phyloP scores from a whole-genome alignment of 2,797 vertebrate species.

The Masticophis lateralis region DNA sequence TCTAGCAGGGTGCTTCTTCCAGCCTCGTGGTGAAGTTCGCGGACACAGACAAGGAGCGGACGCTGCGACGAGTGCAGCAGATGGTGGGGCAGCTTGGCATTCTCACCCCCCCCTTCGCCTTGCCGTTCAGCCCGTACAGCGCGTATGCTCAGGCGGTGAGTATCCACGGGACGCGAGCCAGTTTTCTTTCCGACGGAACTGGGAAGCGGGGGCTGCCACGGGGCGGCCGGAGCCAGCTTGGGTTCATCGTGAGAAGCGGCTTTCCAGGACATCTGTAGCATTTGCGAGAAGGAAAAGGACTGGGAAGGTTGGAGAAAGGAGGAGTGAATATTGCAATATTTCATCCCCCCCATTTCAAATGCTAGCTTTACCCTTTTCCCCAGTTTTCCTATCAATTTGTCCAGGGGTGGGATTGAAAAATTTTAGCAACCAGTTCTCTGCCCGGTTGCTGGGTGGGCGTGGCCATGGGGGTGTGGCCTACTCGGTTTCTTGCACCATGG shows the following conservation, averaged over 20 bases:
- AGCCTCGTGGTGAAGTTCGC: constrained; percentile 99
- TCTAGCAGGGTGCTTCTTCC: constrained; percentile 90
- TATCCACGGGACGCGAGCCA: constrained; percentile 35
- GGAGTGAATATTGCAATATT: neutral
- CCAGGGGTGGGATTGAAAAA: no score
- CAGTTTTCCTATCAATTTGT: neutral
- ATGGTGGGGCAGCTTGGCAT: constrained; percentile 99
- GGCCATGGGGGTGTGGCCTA: no score
- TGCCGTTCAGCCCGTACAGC: constrained; percentile 97
- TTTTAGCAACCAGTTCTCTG: no score
- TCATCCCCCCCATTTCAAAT: neutral
- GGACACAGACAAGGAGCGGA: constrained; percentile 99
- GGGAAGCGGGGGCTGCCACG: neutral
- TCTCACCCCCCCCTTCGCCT: constrained; percentile 92
- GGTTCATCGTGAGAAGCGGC: neutral
- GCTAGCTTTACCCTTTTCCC: neutral
- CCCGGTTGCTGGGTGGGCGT: no score
- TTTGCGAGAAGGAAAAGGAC: neutral
- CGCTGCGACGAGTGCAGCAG: constrained; percentile 97
- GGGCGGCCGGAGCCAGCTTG: neutral
- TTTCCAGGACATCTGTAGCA: neutral
- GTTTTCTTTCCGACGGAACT: neutral
- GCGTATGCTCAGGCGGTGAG: constrained; percentile 98
- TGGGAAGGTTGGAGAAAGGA: neutral
- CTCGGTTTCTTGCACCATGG: no score